Evolutionary conservation across 2,888 invertebrate species (phyloP).

Genomic region (Tinea pellionella): DNA sequence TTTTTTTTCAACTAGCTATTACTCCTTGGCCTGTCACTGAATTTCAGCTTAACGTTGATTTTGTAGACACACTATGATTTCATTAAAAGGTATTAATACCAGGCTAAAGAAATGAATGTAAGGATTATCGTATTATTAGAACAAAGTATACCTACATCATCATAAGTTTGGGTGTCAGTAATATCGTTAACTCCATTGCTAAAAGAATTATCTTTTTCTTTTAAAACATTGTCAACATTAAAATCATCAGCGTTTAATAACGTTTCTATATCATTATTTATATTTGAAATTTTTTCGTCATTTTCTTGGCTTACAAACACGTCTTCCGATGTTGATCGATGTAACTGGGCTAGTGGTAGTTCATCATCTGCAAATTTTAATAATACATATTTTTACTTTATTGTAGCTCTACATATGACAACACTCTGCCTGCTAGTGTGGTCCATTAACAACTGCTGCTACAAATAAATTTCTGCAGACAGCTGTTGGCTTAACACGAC

Average conservation of each 20-base stretch:
- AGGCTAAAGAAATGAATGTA: too few species aligned
- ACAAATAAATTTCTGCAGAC: too few species aligned
- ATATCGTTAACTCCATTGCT: slow-evolving; percentile 24
- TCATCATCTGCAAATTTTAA: slow-evolving; percentile 48
- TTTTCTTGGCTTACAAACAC: slow-evolving; percentile 42
- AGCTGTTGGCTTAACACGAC: too few species aligned
- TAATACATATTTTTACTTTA: too few species aligned
- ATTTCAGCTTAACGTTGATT: too few species aligned
- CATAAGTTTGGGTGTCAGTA: slow-evolving; percentile 31
- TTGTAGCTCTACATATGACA: too few species aligned
- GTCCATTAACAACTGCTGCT: too few species aligned
- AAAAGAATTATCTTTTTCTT: neutral
- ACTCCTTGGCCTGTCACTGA: too few species aligned
- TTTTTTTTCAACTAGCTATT: too few species aligned
- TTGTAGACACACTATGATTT: too few species aligned
- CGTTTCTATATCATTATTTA: neutral
- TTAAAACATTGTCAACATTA: neutral
- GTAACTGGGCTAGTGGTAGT: slow-evolving; percentile 42
- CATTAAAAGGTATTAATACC: too few species aligned
- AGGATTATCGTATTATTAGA: neutral
- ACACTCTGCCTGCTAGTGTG: too few species aligned
- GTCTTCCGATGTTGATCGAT: slow-evolving; percentile 39
- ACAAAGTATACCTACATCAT: slow-evolving; percentile 33
- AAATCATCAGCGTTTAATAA: neutral
- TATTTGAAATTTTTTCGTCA: neutral